These are phyloP conservation scores for Sebastes diaconus DNA, from an alignment of 2,797 vertebrate species.

Conservation along the genomic window DNA sequence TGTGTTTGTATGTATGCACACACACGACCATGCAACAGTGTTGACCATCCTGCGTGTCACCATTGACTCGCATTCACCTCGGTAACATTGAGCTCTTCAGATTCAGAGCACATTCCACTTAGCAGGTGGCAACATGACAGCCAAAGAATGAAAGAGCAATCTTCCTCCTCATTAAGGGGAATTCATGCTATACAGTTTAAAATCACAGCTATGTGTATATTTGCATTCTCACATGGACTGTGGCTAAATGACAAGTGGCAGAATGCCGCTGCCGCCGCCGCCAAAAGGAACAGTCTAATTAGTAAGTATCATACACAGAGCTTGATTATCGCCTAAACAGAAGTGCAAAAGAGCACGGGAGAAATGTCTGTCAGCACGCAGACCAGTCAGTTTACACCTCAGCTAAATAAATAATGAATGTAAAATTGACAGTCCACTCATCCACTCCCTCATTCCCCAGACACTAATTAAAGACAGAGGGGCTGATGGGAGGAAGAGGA, in stretches of 20 bases:
- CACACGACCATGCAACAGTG: conserved; percentile 37
- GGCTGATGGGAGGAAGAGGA: conserved; percentile 52
- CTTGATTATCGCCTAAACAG: conserved; percentile 79
- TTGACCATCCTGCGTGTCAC: conserved; percentile 46
- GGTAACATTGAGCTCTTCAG: conserved; percentile 65
- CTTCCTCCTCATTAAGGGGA: conserved; percentile 73
- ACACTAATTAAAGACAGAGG: conserved; percentile 85
- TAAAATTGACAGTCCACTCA: conserved; percentile 84
- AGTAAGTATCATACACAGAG: conserved; percentile 76
- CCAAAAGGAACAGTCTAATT: conserved; percentile 76
- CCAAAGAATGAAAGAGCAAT: conserved; percentile 70
- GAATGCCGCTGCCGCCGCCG: conserved; percentile 37
- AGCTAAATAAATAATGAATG: conserved; percentile 83
- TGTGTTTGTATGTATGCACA: conserved; percentile 44
- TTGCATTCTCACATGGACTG: conserved; percentile 71
- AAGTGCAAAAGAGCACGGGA: conserved; percentile 77
- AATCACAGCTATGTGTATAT: conserved; percentile 65
- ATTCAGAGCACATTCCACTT: conserved; percentile 78
- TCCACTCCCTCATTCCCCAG: conserved; percentile 81
- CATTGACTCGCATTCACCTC: conserved; percentile 64
- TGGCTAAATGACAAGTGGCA: conserved; percentile 79
- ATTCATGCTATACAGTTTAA: conserved; percentile 66
- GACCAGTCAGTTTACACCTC: conserved; percentile 79
- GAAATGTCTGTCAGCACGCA: conserved; percentile 75
- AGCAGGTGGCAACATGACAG: conserved; percentile 67